phyloP scores from a whole-genome alignment of 2,888 invertebrate species.

The Chironomus riparius region DNA sequence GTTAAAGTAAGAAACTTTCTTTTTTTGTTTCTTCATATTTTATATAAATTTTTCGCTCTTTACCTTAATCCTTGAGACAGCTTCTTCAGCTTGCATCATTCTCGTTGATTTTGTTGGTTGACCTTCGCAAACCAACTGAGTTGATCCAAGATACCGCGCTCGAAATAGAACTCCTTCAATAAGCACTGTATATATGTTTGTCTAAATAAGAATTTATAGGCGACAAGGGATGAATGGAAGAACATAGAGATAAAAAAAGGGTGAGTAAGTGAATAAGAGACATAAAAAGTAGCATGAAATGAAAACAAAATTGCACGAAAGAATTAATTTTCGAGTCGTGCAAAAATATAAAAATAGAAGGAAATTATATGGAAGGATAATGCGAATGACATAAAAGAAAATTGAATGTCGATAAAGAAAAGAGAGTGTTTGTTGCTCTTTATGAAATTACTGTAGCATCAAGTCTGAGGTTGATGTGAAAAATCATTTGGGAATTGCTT shows the following conservation, averaged over 20 bases:
- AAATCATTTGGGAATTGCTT: too few species aligned
- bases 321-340: background rate
- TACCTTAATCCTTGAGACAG: conserved; percentile 99
- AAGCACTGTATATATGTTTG: conserved; percentile 76
- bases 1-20: background rate
- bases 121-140: conserved; percentile 96
- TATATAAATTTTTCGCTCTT: conserved; percentile 33
- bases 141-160: conserved; percentile 94
- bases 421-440: too few species aligned
- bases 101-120: conserved; percentile 97
- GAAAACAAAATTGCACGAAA: background rate
- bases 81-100: conserved; percentile 99
- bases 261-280: background rate
- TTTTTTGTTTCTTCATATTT: background rate
- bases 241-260: conserved; percentile 29
- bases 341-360: too few species aligned
- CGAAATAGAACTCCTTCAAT: conserved; percentile 99
- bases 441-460: too few species aligned
- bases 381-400: background rate
- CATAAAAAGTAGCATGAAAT: background rate
- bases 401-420: too few species aligned
- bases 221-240: background rate
- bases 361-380: too few species aligned
- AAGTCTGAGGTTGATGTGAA: too few species aligned
- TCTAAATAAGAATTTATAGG: conserved; percentile 33